phyloP scores from a whole-genome alignment of 2,113 vertebrate species.

The Catharus bicknelli region DNA sequence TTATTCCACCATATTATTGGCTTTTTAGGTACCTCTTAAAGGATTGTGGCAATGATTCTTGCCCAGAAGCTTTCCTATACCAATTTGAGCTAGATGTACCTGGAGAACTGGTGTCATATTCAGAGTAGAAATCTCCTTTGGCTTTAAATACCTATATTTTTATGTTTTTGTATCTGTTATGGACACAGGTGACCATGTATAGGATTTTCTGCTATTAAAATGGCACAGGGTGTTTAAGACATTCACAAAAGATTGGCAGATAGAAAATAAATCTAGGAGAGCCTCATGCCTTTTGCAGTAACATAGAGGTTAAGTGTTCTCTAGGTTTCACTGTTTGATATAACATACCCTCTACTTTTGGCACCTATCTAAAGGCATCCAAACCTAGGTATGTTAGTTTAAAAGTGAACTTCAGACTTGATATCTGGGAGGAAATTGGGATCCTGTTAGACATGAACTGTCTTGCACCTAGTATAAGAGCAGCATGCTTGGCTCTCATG shows the following conservation, averaged over 20 bases:
- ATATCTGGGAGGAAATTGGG: not conserved
- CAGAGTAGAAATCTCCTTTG: not conserved
- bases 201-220: not conserved
- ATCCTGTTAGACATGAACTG: not conserved
- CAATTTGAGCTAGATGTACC: not conserved
- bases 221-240: fast-evolving
- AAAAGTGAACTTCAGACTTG: not conserved
- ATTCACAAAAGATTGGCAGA: not conserved
- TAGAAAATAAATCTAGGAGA: not conserved
- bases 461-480: not conserved
- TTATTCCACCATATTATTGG: not conserved
- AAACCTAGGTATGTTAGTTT: not conserved
- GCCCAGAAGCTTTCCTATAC: not conserved
- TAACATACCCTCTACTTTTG: not conserved
- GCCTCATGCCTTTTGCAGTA: not conserved
- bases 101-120: not conserved
- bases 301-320: fast-evolving
- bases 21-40: not conserved
- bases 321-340: not conserved
- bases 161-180: not conserved
- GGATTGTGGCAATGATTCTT: not conserved
- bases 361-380: not conserved
- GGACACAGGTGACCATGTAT: not conserved
- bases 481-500: not conserved
- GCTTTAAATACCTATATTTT: not conserved